phyloP scores from a whole-genome alignment of 2,888 invertebrate species.

The Noctuana brunneofusca region DNA sequence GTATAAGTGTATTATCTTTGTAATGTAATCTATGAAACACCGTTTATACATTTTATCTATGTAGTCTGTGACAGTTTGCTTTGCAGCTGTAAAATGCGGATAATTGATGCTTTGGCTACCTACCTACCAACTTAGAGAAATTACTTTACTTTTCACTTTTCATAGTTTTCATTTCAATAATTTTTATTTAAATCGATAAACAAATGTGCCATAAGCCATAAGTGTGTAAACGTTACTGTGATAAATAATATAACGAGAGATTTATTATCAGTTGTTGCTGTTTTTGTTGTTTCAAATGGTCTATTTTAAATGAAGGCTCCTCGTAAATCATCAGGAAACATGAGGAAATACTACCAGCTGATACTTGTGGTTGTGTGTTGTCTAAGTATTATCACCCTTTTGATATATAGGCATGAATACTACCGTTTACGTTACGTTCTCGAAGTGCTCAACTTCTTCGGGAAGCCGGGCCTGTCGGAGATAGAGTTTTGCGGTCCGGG shows the following conservation, averaged over 20 bases:
- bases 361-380: constrained; percentile 87
- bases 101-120: no score
- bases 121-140: no score
- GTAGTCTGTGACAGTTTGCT: no score
- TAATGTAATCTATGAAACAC: no score
- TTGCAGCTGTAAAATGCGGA: no score
- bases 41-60: no score
- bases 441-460: constrained; percentile 93
- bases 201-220: no score
- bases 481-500: constrained; percentile 80
- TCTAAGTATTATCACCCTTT: constrained; percentile 87
- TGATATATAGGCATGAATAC: constrained; percentile 94
- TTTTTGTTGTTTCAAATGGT: constrained; percentile 27
- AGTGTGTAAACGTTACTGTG: background rate
- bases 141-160: no score
- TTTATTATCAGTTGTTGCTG: background rate
- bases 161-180: no score
- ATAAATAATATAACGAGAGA: background rate
- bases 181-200: no score
- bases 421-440: constrained; percentile 91
- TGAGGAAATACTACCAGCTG: constrained; percentile 94
- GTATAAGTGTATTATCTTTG: no score
- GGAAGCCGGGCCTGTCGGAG: constrained; percentile 84
- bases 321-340: constrained; percentile 63
- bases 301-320: constrained; percentile 66